Percentiles rank a stretch among this genome's conserved stretches.
Evolutionary conservation across 1,140 invertebrate genomes (phyloP).

Genomic region (Melipona quadrifasciata): DNA sequence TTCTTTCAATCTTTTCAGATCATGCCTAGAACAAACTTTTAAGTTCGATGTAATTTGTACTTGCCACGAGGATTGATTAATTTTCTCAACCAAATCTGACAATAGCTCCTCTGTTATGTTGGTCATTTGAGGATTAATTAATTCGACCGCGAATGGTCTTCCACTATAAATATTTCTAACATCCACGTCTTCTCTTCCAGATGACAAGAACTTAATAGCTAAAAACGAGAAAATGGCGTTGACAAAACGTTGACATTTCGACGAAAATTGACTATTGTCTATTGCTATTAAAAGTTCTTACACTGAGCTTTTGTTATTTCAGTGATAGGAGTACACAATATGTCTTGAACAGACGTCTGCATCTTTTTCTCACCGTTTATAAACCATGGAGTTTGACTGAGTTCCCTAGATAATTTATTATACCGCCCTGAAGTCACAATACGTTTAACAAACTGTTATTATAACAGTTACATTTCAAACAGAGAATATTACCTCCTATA

Average conservation of each 20-base stretch:
- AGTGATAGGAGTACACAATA: slow-evolving; percentile 87
- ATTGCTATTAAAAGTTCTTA: slow-evolving; percentile 58
- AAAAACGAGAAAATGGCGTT: slow-evolving; percentile 28
- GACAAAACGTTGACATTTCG: neutral
- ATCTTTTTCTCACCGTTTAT: slow-evolving; percentile 91
- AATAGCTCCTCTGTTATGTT: slow-evolving; percentile 83
- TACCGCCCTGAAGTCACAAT: slow-evolving; percentile 86
- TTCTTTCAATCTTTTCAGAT: slow-evolving; percentile 89
- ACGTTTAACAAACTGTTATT: neutral
- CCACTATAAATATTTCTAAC: slow-evolving; percentile 93
- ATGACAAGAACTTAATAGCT: slow-evolving; percentile 90
- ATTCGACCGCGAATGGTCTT: slow-evolving; percentile 93
- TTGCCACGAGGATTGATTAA: slow-evolving; percentile 84
- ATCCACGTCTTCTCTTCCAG: slow-evolving; percentile 97
- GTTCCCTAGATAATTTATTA: slow-evolving; percentile 91
- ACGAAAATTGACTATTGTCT: slow-evolving; percentile 21
- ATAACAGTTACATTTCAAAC: neutral
- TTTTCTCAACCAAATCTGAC: slow-evolving; percentile 82
- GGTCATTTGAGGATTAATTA: slow-evolving; percentile 86
- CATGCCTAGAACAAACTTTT: slow-evolving; percentile 86
- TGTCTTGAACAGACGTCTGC: slow-evolving; percentile 94
- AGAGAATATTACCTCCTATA: slow-evolving; percentile 82
- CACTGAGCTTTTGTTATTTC: slow-evolving; percentile 82
- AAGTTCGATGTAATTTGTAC: slow-evolving; percentile 86
- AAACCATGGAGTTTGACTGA: slow-evolving; percentile 98